phyloP scores from a whole-genome alignment of 2,888 invertebrate species.

The Athalia cordata region DNA sequence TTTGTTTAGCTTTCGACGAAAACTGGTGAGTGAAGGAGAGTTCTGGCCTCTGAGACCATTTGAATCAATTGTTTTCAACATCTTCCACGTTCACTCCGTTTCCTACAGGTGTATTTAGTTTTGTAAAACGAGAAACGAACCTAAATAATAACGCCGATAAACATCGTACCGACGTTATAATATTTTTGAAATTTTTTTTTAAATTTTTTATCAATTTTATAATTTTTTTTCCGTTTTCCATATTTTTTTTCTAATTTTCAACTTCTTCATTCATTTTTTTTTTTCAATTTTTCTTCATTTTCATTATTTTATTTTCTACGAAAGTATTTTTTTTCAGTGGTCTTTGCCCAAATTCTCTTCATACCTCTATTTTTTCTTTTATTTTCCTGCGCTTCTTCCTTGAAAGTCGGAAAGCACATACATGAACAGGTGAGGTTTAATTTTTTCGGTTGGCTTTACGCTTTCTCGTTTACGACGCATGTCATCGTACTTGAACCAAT shows the following conservation, averaged over 20 bases:
- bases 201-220: not conserved
- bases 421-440: slow-evolving; percentile 24
- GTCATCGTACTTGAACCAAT: slow-evolving; percentile 25
- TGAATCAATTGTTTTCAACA: not conserved
- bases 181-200: no score
- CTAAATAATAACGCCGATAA: not conserved
- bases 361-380: not conserved
- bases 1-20: no score
- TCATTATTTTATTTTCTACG: no score
- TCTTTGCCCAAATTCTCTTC: not conserved
- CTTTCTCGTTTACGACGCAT: slow-evolving; percentile 27
- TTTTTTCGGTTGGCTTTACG: not conserved
- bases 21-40: not conserved
- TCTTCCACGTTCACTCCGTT: no score
- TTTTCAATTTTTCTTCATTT: no score
- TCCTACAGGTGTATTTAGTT: not conserved
- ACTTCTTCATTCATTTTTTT: no score
- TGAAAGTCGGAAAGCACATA: slow-evolving; percentile 5
- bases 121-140: not conserved
- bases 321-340: no score
- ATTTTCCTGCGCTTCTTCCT: no score
- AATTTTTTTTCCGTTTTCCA: no score
- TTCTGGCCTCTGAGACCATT: not conserved
- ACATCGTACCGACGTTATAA: no score
- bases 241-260: no score